Conservation (phyloP, 92 coral and sea anemone species). For the Chrysogorgia sp. region DNA sequence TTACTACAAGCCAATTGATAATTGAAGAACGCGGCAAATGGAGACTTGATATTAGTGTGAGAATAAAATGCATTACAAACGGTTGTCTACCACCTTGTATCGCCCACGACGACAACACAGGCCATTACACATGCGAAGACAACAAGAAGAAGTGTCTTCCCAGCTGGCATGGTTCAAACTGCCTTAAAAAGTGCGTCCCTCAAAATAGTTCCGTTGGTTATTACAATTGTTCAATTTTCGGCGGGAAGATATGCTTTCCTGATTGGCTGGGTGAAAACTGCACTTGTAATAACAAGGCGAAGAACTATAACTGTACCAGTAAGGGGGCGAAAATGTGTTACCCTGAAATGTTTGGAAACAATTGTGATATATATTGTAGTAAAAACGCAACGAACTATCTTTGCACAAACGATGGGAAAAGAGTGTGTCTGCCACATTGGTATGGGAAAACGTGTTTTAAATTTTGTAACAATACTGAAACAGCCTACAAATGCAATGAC, state of each 20-base stretch:
- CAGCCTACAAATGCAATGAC: slow-evolving; percentile 38
- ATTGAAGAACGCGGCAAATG: background rate
- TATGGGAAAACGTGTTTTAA: slow-evolving; percentile 17
- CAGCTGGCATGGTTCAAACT: slow-evolving; percentile 55
- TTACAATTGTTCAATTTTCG: background rate
- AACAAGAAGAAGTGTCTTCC: background rate
- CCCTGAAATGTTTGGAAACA: slow-evolving; percentile 62
- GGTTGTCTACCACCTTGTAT: slow-evolving; percentile 18
- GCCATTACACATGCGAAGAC: slow-evolving; percentile 29
- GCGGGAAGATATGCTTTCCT: background rate
- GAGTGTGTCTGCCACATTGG: slow-evolving; percentile 41
- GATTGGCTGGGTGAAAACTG: slow-evolving; percentile 71
- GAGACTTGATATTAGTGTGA: background rate
- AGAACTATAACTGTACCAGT: slow-evolving; percentile 12
- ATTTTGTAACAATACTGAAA: slow-evolving; percentile 3
- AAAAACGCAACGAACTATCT: slow-evolving; percentile 21
- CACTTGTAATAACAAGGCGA: slow-evolving; percentile 50
- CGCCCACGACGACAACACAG: slow-evolving; percentile 29
- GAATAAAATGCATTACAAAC: background rate
- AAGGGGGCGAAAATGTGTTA: slow-evolving; percentile 64
- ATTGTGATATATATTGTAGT: slow-evolving; percentile 56
- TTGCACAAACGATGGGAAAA: slow-evolving; percentile 41
- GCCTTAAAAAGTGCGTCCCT: slow-evolving; percentile 18
- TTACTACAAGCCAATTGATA: background rate
- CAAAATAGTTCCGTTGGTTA: slow-evolving; percentile 22